phyloP scores from a whole-genome alignment of 1,140 invertebrate species.

The Lasioglossum baleicum region DNA sequence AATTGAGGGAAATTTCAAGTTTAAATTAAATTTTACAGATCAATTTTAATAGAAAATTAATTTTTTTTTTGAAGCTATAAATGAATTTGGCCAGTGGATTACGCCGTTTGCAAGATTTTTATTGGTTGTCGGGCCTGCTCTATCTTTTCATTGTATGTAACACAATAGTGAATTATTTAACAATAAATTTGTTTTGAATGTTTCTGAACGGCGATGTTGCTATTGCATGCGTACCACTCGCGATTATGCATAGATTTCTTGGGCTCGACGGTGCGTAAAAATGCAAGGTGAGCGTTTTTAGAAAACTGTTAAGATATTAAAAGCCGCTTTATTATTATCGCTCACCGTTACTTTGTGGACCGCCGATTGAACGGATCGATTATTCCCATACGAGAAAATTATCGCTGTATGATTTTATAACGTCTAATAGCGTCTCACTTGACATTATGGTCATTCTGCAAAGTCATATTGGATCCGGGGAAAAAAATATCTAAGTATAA shows the following conservation, averaged over 20 bases:
- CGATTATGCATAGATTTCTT: constrained; percentile 18
- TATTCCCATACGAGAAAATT: constrained; percentile 18
- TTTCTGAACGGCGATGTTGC: not conserved
- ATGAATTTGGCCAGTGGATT: no score
- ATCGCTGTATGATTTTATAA: constrained; percentile 39
- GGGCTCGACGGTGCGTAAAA: constrained; percentile 17
- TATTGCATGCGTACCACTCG: not conserved
- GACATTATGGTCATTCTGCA: no score
- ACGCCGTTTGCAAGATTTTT: no score
- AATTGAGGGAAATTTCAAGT: no score
- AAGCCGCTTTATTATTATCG: constrained; percentile 49
- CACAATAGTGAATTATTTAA: not conserved
- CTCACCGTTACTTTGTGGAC: constrained; percentile 28
- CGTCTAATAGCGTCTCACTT: constrained; percentile 9
- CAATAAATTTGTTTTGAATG: not conserved
- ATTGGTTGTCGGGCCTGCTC: no score
- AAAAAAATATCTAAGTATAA: no score
- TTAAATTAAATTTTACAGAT: no score
- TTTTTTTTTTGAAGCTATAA: no score
- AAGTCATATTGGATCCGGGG: not conserved
- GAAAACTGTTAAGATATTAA: constrained; percentile 46
- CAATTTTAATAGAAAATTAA: no score
- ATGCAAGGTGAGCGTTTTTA: constrained; percentile 23
- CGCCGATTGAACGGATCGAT: constrained; percentile 38
- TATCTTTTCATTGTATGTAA: no score